Percentiles rank a stretch among this genome's conserved stretches.
Evolutionary conservation across 2,113 vertebrate genomes (phyloP).

Genomic region (Orcinus orca): DNA sequence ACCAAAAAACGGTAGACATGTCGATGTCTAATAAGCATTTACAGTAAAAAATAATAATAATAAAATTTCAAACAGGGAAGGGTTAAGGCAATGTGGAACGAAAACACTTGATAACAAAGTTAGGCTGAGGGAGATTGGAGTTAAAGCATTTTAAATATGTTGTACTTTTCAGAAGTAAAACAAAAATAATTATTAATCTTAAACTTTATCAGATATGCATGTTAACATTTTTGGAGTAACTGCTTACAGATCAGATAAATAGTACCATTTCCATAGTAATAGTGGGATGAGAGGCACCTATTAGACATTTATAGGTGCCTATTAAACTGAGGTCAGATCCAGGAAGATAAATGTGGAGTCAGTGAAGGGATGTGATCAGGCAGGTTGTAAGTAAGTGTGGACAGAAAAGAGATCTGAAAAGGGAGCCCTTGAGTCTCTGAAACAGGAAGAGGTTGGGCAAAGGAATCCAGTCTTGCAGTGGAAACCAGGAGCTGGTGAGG

Average conservation of each 20-base stretch:
- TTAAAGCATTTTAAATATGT: background rate
- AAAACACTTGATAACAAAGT: background rate
- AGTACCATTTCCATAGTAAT: background rate
- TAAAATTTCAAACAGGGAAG: background rate
- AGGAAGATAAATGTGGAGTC: background rate
- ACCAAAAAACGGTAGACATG: background rate
- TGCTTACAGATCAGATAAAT: background rate
- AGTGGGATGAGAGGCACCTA: too few relatives aligned
- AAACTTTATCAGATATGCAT: background rate
- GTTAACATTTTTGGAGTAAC: background rate
- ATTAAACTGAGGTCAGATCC: background rate
- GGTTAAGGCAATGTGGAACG: background rate
- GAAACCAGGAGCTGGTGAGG: background rate
- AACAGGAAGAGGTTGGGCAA: background rate
- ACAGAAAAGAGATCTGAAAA: background rate
- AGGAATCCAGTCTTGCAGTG: background rate
- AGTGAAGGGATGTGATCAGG: background rate
- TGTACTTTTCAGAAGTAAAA: background rate
- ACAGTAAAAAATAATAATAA: background rate
- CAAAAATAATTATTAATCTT: background rate
- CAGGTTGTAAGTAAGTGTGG: background rate
- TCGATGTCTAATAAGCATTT: background rate
- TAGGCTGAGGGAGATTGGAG: background rate
- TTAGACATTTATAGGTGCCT: background rate
- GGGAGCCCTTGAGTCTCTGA: background rate